Evolutionary conservation across 2,888 invertebrate species (phyloP), one percentile per base, ranked within the genome.

Genomic region (Eremobia ochroleuca): DNA sequence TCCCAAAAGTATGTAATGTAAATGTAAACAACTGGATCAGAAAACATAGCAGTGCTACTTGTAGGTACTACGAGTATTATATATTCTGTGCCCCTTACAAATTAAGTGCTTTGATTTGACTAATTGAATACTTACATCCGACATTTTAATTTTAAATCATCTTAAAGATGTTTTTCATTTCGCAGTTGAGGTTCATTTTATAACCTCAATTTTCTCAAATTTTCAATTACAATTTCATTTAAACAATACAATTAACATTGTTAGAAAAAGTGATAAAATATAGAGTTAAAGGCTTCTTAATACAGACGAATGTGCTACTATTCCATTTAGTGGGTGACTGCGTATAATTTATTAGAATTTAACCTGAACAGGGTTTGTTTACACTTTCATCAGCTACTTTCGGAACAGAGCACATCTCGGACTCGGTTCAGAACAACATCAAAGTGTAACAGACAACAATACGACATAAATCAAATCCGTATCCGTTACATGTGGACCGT

Each of bases 381-480:
- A 66, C 6, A 43, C 6, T 3, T 4, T 3, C 43, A 43, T 21
- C 21, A 13, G 28, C 28, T 6, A 8, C 6, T 66, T 43, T 43
- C 6, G 0, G 21, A 43, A 43, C 43, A 66, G 28, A 21, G 28
- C 21, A 66, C 43, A 46, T 8, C 25, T 40, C 31, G 40, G 37
- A 34, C 49, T 34, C 13, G 25, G 9, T 31, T 77, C 61, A 9
- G 49, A n/a, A 15, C 31, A 43, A 76, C 82, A 59, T 76, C 69
- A 69, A 69, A 82, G 79, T 49, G 46, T 3, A 21, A 5, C 52
- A 68, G 82, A 80, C 82, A 43, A 80, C 79, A 80, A 82, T 82
- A 65, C 49, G 67, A 15, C 34, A 68, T 82, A 43, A 81, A 81
- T 79, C 21, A 64, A 4, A 81, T 37, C 25, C 37, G 49, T 68